phyloP scores from a whole-genome alignment of 1,140 invertebrate species.

The Eueides isabella region DNA sequence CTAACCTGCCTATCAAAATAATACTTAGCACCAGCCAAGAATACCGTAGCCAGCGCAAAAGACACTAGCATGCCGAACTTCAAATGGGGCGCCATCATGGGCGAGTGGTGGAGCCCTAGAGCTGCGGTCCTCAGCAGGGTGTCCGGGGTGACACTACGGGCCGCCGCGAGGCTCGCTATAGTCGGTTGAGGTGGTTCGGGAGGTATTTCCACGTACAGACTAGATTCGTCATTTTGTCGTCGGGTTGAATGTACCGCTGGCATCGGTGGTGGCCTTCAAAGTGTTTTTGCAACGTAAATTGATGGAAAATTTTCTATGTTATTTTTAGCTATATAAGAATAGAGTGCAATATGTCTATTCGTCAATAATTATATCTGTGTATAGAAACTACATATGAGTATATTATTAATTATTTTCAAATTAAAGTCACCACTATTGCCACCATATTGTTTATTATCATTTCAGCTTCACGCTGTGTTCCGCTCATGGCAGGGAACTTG shows the following conservation, averaged over 20 bases:
- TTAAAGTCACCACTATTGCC: too few species aligned
- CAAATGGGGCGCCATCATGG: conserved; percentile 82
- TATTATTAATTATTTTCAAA: too few species aligned
- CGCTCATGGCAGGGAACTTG: too few species aligned
- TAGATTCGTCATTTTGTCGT: conserved; percentile 55
- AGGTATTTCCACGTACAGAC: conserved; percentile 76
- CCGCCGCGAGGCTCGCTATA: conserved; percentile 70
- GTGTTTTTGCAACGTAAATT: background rate
- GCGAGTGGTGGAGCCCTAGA: conserved; percentile 71
- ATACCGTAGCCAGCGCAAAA: conserved; percentile 85
- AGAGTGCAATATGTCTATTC: background rate
- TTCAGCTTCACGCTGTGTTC: too few species aligned
- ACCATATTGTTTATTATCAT: too few species aligned
- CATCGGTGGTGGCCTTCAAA: conserved; percentile 58
- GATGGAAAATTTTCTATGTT: background rate
- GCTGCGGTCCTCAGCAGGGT: conserved; percentile 70
- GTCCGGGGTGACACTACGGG: conserved; percentile 72
- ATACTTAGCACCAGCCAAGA: conserved; percentile 86
- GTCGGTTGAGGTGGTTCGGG: conserved; percentile 65
- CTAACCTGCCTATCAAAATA: conserved; percentile 84
- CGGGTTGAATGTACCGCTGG: conserved; percentile 55
- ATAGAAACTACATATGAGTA: too few species aligned
- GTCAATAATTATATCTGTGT: too few species aligned
- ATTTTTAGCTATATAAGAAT: background rate
- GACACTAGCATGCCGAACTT: conserved; percentile 87